Evolutionary conservation across 2,113 vertebrate species (phyloP), one percentile per base, ranked within the genome.

Genomic region (Chaetops frenatus): DNA sequence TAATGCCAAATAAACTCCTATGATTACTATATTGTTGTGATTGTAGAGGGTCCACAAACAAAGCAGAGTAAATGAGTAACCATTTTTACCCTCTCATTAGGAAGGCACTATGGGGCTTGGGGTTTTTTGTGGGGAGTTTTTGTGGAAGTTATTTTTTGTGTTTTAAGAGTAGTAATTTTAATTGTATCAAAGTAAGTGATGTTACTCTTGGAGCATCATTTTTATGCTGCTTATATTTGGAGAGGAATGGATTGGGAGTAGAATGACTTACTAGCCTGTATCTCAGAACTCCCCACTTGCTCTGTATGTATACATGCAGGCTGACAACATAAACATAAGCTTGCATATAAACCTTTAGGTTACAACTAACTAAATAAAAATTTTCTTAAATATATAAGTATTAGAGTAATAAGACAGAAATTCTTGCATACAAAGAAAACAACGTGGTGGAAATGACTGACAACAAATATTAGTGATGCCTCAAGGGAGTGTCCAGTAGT

Each of bases 51-150:
- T 62, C 7, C 31, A 20, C 24, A 82, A 50, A 36, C 2, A 17
- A 73, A 53, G 11, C 15, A 12, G 73, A 60, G 18, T 38, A 62
- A 48, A 56, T 69, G 11, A 36, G 10, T 27, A 12, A 38, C 6
- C 4, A 20, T 9, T 38, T 51, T 61, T 20, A 38, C 16, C 3
- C 7, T n/a, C 16, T 53, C 8, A 6, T 90, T 70, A 78, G 6
- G n/a, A 84, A 48, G n/a, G 6, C 8, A 35, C 5, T 35, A 4
- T 61, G 16, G 5, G 7, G 7, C 12, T 67, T 83, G 1, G 0
- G 3, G 4, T 7, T 57, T 62, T 61, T 58, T 31, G 8, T 29
- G 54, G 25, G 2, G 5, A 11, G 14, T 27, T 64, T 64, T 38
- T 64, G 3, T 22, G 21, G 17, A 1, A 28, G 16, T 12, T 44